Evolutionary conservation across 2,113 vertebrate genomes (phyloP), one percentile per base, ranked within the genome.

Genomic region (Artemisiospiza belli): DNA sequence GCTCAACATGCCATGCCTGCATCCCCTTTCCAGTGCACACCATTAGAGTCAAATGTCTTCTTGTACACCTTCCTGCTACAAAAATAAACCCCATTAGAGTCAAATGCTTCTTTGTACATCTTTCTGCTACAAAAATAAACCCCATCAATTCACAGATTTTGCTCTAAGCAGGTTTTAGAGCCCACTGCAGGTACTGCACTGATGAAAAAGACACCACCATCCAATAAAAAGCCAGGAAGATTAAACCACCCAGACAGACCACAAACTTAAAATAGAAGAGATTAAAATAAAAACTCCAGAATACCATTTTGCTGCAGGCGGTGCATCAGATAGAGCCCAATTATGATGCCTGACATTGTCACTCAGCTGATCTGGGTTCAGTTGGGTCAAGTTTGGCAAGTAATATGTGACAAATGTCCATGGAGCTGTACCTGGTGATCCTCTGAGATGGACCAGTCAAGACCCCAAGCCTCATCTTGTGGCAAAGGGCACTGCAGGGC

Each of bases 371-470:
- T 57, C 12, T 14, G 4, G 15, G 39, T 39, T 77, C 27, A 41
- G 18, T 1, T 49, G 27, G 20, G n/a, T 49, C 19, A 74, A 14
- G 10, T 49, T 2, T 15, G 28, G 52, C 57, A 67, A n/a, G 3
- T 1, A 67, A 24, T 15, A 61, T 0, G 0, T 5, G n/a, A 88
- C 22, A 57, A 74, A 49, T 5, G 3, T 12, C 44, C 1, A 0
- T 3, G 25, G 33, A 90, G 47, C 20, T 1, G 2, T 10, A 67
- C 14, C 18, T 51, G 12, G 23, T 13, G 39, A 67, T 43, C 21
- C 31, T 57, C 41, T 33, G 17, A 66, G 55, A 74, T 0, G 0
- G 19, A 43, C 2, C 19, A 91, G 30, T 2, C 4, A 3, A 31
- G 63, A 49, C 6, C 6, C 12, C 73, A 69, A 68, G 24, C 33